These are phyloP conservation scores for Rhopalosiphum nymphaeae DNA, from an alignment of 2,888 invertebrate species.

Conservation along the genomic window DNA sequence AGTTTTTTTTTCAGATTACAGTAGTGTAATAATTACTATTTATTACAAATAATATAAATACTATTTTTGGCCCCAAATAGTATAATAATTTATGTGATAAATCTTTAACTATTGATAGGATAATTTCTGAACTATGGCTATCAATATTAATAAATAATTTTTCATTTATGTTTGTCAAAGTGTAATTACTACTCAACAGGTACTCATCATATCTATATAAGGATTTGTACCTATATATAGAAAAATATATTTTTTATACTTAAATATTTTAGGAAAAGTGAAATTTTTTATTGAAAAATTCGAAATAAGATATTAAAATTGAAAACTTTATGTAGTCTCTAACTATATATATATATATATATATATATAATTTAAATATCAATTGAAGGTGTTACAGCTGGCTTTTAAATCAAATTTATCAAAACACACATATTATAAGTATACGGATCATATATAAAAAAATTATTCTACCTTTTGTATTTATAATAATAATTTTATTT, in stretches of 20 bases:
- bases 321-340: not conserved
- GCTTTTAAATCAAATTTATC: not conserved
- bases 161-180: not conserved
- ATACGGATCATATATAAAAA: too few species aligned
- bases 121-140: not conserved
- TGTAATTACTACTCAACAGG: not conserved
- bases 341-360: not conserved
- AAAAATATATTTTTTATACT: not conserved
- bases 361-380: too few species aligned
- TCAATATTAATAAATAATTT: not conserved
- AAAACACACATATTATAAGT: too few species aligned
- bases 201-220: not conserved
- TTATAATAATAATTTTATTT: not conserved
- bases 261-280: not conserved
- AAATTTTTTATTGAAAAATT: not conserved
- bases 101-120: not conserved
- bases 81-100: not conserved
- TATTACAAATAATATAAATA: not conserved
- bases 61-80: not conserved
- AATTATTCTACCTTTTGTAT: not conserved
- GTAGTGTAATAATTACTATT: not conserved
- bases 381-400: too few species aligned
- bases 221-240: not conserved
- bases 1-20: not conserved
- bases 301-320: not conserved